Evolutionary conservation across 2,797 vertebrate species (phyloP).

Genomic region (Peromyscus eremicus): DNA sequence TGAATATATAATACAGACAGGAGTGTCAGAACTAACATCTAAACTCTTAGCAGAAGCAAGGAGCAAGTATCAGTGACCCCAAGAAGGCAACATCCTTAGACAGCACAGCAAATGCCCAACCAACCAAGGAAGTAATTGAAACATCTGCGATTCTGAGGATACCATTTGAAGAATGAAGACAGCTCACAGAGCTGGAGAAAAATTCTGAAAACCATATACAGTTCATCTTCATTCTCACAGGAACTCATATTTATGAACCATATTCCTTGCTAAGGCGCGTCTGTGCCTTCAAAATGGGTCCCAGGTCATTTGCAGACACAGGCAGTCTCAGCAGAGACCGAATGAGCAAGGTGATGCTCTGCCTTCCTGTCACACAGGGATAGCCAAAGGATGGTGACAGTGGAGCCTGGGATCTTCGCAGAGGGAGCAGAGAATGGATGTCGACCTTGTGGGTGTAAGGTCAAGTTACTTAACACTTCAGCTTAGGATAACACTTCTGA

Average conservation of each 20-base stretch:
- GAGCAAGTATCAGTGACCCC: background rate
- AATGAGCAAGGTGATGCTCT: background rate
- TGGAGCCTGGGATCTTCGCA: background rate
- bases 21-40: background rate
- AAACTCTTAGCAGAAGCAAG: conserved; percentile 37
- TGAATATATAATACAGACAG: background rate
- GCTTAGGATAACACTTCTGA: background rate
- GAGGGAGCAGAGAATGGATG: background rate
- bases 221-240: background rate
- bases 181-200: conserved; percentile 20
- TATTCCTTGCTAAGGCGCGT: conserved; percentile 7
- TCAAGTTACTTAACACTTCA: background rate
- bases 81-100: background rate
- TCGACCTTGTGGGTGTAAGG: background rate
- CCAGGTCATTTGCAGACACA: background rate
- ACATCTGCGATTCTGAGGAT: background rate
- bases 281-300: background rate
- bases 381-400: background rate
- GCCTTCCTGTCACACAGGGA: background rate
- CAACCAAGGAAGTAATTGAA: background rate
- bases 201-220: background rate
- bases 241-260: background rate
- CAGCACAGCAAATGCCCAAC: background rate
- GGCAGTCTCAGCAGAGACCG: background rate
- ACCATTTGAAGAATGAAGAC: background rate